These are phyloP conservation scores for Coluber constrictor DNA, from an alignment of 2,797 vertebrate genomes.

Conservation along the genomic window DNA sequence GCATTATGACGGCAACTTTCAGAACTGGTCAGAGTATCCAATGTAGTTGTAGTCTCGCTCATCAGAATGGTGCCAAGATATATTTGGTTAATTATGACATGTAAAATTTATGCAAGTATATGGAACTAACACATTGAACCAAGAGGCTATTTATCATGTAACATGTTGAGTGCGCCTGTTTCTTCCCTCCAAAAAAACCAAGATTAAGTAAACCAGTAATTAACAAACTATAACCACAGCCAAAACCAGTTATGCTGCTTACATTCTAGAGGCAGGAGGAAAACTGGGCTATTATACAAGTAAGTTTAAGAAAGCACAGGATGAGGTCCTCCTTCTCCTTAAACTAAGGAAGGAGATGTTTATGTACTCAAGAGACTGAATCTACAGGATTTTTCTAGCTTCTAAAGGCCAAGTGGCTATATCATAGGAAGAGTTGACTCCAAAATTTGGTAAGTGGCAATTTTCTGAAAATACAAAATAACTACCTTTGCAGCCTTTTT, in stretches of 20 bases:
- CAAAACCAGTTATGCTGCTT: background rate
- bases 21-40: background rate
- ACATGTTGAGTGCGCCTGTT: background rate
- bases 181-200: background rate
- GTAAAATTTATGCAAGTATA: background rate
- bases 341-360: background rate
- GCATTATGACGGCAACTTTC: background rate
- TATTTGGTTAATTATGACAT: background rate
- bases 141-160: background rate
- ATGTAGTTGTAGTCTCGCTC: background rate
- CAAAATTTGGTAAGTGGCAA: background rate
- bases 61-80: background rate
- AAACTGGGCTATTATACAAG: background rate
- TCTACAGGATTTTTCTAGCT: background rate
- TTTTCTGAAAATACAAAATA: background rate
- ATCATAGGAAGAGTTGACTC: background rate
- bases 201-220: background rate
- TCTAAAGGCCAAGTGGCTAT: background rate
- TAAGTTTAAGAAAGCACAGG: background rate
- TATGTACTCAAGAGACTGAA: background rate
- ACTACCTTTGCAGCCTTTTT: background rate
- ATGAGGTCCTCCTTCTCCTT: background rate
- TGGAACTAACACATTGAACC: background rate
- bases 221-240: background rate
- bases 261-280: background rate